These are phyloP conservation scores for Plutella xylostella DNA, from an alignment of 2,888 invertebrate species.

Conservation along the genomic window DNA sequence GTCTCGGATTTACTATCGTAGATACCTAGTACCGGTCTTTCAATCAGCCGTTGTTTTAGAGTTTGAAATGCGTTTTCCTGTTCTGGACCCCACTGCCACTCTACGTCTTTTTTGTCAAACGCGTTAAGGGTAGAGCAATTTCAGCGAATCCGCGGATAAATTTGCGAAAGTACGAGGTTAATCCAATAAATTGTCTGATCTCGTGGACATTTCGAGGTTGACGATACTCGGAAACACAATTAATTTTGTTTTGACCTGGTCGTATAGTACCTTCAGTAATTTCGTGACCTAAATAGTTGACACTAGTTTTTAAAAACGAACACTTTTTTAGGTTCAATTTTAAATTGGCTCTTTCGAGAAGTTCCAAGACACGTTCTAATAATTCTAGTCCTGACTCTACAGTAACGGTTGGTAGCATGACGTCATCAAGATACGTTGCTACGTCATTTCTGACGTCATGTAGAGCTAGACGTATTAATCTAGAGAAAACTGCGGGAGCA, in stretches of 20 bases:
- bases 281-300: not conserved
- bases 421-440: conserved; percentile 11
- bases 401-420: conserved; percentile 8
- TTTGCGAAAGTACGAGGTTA: not conserved
- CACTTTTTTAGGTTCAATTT: conserved; percentile 3
- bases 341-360: conserved; percentile 4
- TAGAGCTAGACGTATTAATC: not conserved
- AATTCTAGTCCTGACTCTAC: too few species aligned
- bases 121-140: not conserved
- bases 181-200: too few species aligned
- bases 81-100: not conserved
- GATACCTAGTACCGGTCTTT: not conserved
- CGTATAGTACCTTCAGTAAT: not conserved
- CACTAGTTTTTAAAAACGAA: not conserved
- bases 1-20: not conserved
- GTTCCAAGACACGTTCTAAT: conserved; percentile 8
- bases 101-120: not conserved
- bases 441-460: not conserved
- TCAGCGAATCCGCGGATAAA: not conserved
- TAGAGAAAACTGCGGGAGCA: conserved; percentile 13
- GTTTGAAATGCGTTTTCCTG: not conserved
- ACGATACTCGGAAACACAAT: not conserved
- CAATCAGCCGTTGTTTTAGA: not conserved
- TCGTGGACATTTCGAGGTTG: not conserved
- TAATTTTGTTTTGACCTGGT: not conserved